phyloP scores from a whole-genome alignment of 2,888 invertebrate species.

The Leucophora obtusa region DNA sequence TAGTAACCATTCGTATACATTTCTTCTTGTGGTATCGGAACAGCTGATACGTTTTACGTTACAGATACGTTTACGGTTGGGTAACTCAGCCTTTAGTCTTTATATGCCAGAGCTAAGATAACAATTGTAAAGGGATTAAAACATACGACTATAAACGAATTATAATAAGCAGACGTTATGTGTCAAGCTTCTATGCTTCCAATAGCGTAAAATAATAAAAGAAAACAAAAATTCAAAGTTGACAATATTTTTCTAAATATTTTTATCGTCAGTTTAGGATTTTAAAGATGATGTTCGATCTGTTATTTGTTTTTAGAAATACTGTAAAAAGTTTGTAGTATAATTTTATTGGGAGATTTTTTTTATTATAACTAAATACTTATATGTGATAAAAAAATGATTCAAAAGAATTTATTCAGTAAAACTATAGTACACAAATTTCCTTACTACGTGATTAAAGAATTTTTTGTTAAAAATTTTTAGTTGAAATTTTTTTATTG shows the following conservation, averaged over 20 bases:
- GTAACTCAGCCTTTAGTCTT: too few relatives aligned
- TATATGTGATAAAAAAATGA: not conserved
- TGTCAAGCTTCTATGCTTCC: constrained; percentile 36
- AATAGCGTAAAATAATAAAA: constrained; percentile 31
- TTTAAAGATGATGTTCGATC: constrained; percentile 8
- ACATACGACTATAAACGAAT: constrained; percentile 7
- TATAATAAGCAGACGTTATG: constrained; percentile 48
- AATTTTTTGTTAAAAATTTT: too few relatives aligned
- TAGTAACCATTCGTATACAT: too few relatives aligned
- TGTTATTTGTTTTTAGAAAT: not conserved
- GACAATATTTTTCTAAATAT: constrained; percentile 23
- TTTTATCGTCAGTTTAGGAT: constrained; percentile 32
- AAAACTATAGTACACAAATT: too few relatives aligned
- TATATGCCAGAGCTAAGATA: constrained; percentile 17
- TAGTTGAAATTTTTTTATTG: too few relatives aligned
- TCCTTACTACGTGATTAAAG: too few relatives aligned
- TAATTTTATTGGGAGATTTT: not conserved
- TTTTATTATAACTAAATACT: not conserved
- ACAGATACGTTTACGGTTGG: too few relatives aligned
- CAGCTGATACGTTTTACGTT: too few relatives aligned
- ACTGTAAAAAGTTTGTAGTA: not conserved
- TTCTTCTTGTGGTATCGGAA: too few relatives aligned
- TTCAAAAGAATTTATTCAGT: too few relatives aligned
- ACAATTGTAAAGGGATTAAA: constrained; percentile 53
- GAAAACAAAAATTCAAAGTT: constrained; percentile 36